These are phyloP conservation scores for Spicauda simplicius DNA, from an alignment of 2,888 invertebrate genomes.

Conservation along the genomic window DNA sequence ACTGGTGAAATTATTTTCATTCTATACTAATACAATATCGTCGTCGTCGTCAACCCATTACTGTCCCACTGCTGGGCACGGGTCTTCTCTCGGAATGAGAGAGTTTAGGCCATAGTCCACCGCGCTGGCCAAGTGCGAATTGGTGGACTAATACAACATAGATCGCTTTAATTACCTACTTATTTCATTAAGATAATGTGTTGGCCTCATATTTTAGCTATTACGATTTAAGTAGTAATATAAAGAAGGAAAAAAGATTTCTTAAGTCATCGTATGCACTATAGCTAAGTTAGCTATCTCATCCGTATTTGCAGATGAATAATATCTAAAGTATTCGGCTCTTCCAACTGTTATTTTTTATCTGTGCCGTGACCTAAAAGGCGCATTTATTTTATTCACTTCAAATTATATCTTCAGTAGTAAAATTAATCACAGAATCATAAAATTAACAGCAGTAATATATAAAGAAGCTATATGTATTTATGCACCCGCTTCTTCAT, in stretches of 20 bases:
- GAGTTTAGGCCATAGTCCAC: too few relatives aligned
- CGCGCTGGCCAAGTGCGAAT: too few relatives aligned
- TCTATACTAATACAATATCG: too few relatives aligned
- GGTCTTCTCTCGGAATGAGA: too few relatives aligned
- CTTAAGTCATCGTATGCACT: not conserved
- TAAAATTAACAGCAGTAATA: slow-evolving; percentile 35
- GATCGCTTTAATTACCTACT: too few relatives aligned
- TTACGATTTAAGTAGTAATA: too few relatives aligned
- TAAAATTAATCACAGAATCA: slow-evolving; percentile 16
- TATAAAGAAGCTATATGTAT: slow-evolving; percentile 14
- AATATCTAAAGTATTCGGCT: not conserved
- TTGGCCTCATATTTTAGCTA: too few relatives aligned
- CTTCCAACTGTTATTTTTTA: slow-evolving; percentile 1
- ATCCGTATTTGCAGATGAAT: not conserved
- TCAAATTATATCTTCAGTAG: not conserved
- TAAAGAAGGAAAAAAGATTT: not conserved
- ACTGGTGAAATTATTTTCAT: too few relatives aligned
- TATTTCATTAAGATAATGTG: too few relatives aligned
- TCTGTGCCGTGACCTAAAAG: slow-evolving; percentile 13
- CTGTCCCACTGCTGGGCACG: too few relatives aligned
- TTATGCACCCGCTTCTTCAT: slow-evolving; percentile 21
- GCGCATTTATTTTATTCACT: slow-evolving; percentile 13
- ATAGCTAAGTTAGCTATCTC: not conserved
- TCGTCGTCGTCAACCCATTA: too few relatives aligned
- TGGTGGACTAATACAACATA: too few relatives aligned